Evolutionary conservation across 2,797 vertebrate species (phyloP).

Genomic region (Sebastes itinus): DNA sequence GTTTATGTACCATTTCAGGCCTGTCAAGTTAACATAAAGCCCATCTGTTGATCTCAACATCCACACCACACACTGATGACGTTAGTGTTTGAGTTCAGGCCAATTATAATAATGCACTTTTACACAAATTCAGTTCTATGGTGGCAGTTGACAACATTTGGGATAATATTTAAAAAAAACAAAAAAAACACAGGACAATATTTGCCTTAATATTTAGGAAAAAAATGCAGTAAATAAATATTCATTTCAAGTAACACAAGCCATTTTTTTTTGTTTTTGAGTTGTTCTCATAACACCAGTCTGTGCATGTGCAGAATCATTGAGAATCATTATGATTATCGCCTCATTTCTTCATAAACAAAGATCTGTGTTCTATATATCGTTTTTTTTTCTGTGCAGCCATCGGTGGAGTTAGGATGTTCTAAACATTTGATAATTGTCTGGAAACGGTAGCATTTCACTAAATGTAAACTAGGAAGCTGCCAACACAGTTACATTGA

Average conservation of each 20-base stretch:
- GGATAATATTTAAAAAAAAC: background rate
- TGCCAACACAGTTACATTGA: conserved; percentile 29
- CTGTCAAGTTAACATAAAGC: conserved; percentile 45
- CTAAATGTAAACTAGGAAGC: conserved; percentile 40
- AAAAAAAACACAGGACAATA: background rate
- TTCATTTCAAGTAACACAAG: conserved; percentile 45
- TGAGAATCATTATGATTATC: conserved; percentile 72
- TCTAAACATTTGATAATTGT: conserved; percentile 27
- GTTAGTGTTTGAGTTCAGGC: conserved; percentile 1
- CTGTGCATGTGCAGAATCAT: conserved; percentile 71
- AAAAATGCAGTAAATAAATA: background rate
- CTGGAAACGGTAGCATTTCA: conserved; percentile 45
- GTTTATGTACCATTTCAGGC: conserved; percentile 66
- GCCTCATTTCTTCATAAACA: conserved; percentile 79
- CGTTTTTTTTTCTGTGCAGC: conserved; percentile 51
- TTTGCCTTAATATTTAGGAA: background rate
- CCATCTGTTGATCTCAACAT: conserved; percentile 54
- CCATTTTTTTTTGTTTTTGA: conserved; percentile 59
- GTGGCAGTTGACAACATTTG: background rate
- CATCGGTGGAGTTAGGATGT: conserved; percentile 52
- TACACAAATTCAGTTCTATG: background rate
- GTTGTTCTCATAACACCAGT: conserved; percentile 61
- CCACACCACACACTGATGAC: conserved; percentile 24
- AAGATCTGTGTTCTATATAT: conserved; percentile 57
- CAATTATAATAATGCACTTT: background rate